Conservation (phyloP, 2,888 invertebrate genomes). For the Coenonympha glycerion region DNA sequence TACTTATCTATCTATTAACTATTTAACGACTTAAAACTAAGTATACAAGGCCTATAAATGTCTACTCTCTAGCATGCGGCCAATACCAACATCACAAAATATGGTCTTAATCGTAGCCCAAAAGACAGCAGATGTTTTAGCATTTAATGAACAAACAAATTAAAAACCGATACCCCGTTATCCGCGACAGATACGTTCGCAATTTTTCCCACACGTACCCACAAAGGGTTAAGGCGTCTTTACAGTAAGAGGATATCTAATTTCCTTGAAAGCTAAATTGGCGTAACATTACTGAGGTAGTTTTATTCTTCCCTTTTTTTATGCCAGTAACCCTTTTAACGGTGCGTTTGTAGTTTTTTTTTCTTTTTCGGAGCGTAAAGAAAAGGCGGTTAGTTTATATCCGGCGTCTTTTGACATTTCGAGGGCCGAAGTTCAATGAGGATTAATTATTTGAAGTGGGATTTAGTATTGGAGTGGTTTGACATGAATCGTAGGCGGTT, state of each 20-base stretch:
- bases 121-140: too few relatives aligned
- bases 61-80: too few relatives aligned
- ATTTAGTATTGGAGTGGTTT: constrained; percentile 51
- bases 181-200: constrained; percentile 14
- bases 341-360: constrained; percentile 56
- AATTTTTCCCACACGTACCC: constrained; percentile 63
- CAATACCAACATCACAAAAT: too few relatives aligned
- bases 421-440: constrained; percentile 67
- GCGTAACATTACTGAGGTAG: constrained; percentile 68
- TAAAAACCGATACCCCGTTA: constrained; percentile 19
- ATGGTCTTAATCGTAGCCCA: too few relatives aligned
- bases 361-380: constrained; percentile 61
- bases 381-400: constrained; percentile 77
- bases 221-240: constrained; percentile 66
- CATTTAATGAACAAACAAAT: not conserved
- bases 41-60: too few relatives aligned
- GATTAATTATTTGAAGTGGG: constrained; percentile 73
- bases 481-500: constrained; percentile 46
- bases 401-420: constrained; percentile 67
- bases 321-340: constrained; percentile 54
- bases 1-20: too few relatives aligned
- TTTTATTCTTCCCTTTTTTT: constrained; percentile 46
- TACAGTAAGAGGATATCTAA: constrained; percentile 73
- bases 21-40: too few relatives aligned
- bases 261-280: constrained; percentile 75